Conservation (phyloP, 1,140 invertebrate species). For the Drosophila nigromelanica region DNA sequence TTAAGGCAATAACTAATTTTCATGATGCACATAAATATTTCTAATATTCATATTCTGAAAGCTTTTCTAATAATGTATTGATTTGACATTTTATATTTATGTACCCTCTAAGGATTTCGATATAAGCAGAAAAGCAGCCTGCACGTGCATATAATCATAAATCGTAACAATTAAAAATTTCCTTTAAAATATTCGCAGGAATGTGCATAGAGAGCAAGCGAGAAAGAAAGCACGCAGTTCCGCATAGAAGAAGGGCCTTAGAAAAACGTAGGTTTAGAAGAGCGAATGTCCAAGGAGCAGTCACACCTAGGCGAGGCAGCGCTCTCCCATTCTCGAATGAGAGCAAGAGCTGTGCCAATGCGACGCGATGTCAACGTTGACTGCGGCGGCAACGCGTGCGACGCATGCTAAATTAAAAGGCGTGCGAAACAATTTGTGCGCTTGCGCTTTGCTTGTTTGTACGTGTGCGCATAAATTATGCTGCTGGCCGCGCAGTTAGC, state of each 20-base stretch:
- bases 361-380: slow-evolving; percentile 21
- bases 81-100: no score
- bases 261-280: neutral
- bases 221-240: neutral
- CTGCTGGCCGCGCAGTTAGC: slow-evolving; percentile 19
- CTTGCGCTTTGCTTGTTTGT: slow-evolving; percentile 9
- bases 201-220: neutral
- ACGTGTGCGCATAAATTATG: slow-evolving; percentile 44
- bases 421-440: slow-evolving; percentile 69
- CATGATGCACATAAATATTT: no score
- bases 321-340: slow-evolving; percentile 45
- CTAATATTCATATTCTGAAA: no score
- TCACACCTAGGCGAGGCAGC: slow-evolving; percentile 51
- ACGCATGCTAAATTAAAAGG: slow-evolving; percentile 71
- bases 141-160: no score
- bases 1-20: no score
- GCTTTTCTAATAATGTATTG: no score
- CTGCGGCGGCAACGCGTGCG: slow-evolving; percentile 62
- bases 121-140: no score
- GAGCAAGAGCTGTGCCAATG: slow-evolving; percentile 50
- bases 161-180: no score
- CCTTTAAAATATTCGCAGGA: neutral
- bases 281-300: slow-evolving; percentile 7
- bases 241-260: slow-evolving; percentile 4
- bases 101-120: no score